These are phyloP conservation scores for Isotomurus palustris DNA, from an alignment of 2,888 invertebrate species.

Conservation along the genomic window DNA sequence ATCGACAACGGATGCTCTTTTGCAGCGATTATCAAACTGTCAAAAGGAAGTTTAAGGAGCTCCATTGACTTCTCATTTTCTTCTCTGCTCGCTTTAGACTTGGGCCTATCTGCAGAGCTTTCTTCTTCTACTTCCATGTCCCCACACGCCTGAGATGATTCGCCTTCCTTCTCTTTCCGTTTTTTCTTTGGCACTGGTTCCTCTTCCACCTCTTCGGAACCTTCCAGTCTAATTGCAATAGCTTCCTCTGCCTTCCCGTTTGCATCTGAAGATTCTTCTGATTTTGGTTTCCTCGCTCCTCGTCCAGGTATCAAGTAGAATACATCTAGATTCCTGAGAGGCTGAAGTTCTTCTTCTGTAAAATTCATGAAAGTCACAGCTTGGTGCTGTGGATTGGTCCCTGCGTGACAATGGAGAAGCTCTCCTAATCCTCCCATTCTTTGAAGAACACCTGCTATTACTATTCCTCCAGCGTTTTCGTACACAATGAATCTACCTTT, in stretches of 20 bases:
- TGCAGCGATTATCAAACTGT: conserved; percentile 70
- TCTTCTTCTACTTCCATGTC: conserved; percentile 32
- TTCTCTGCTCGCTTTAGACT: conserved; percentile 27
- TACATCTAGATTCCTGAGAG: conserved; percentile 70
- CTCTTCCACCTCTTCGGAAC: conserved; percentile 6
- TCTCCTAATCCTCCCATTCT: conserved; percentile 58
- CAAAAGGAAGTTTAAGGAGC: conserved; percentile 29
- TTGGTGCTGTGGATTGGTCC: conserved; percentile 69
- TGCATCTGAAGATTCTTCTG: background rate
- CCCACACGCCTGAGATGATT: too few relatives aligned
- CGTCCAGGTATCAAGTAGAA: conserved; percentile 56
- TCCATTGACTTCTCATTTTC: conserved; percentile 39
- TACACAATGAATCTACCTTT: conserved; percentile 71
- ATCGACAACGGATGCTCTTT: conserved; percentile 83
- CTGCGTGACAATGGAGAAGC: conserved; percentile 72
- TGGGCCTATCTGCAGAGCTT: conserved; percentile 10
- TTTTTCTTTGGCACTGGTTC: conserved; percentile 26
- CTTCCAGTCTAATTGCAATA: conserved; percentile 33
- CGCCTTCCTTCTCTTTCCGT: too few relatives aligned
- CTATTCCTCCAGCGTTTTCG: conserved; percentile 80
- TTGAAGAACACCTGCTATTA: conserved; percentile 76
- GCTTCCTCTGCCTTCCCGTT: conserved; percentile 18
- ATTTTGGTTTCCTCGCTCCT: background rate
- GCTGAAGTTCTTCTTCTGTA: conserved; percentile 62
- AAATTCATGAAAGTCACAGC: conserved; percentile 77